These are phyloP conservation scores for Nipponia nippon DNA, from an alignment of 2,113 vertebrate genomes.

Conservation along the genomic window DNA sequence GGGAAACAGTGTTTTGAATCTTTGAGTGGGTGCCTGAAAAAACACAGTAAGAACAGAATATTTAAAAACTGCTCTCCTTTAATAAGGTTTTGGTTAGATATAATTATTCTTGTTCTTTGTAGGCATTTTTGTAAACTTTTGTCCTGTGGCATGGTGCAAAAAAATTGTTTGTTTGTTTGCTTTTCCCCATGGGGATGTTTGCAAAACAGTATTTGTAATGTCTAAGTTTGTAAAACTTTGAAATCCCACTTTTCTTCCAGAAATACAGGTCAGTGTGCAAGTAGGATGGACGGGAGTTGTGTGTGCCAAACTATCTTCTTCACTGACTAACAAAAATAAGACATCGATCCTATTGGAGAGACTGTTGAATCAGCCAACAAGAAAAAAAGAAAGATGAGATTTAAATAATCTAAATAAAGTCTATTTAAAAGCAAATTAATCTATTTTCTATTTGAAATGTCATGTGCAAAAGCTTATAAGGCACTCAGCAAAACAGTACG, in stretches of 20 bases:
- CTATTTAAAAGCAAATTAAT: background rate
- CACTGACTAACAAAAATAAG: background rate
- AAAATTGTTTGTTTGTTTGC: background rate
- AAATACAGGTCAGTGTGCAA: background rate
- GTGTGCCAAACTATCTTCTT: background rate
- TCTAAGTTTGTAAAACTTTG: background rate
- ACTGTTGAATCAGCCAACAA: background rate
- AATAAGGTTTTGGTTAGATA: background rate
- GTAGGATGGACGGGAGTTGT: background rate
- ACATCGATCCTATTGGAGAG: no score
- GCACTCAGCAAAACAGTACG: background rate
- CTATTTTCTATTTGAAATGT: background rate
- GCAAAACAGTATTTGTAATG: background rate
- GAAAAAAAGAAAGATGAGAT: background rate
- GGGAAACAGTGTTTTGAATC: background rate
- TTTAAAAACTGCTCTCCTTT: background rate
- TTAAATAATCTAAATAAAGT: background rate
- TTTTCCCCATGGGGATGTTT: background rate
- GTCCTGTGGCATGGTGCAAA: rapidly evolving
- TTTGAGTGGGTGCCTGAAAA: background rate
- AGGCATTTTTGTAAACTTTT: background rate
- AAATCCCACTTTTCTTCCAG: background rate
- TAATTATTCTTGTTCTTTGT: background rate
- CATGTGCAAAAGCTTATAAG: background rate
- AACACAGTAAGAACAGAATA: background rate